Conservation (phyloP, 2,113 vertebrate species). For the Shinisaurus crocodilurus region DNA sequence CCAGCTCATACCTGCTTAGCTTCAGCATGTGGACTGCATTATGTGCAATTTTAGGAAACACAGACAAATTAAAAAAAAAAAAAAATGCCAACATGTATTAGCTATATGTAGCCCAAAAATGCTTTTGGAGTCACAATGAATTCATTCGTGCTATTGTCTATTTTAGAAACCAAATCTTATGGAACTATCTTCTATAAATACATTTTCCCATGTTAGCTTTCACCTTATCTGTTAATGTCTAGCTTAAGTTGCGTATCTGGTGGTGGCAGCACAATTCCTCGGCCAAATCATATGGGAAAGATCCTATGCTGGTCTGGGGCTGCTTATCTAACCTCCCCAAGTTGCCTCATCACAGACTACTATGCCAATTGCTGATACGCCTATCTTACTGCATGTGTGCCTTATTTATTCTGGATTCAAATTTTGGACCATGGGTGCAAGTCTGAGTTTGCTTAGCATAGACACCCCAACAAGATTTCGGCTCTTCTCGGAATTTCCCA, state of each 20-base stretch:
- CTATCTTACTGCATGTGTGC: not conserved
- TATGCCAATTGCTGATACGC: too few species aligned
- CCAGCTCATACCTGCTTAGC: too few species aligned
- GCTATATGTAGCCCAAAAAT: not conserved
- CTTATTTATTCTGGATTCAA: not conserved
- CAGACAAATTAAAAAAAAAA: not conserved
- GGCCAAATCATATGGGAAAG: not conserved
- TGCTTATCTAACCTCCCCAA: not conserved
- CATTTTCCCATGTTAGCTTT: not conserved
- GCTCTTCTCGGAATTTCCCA: not conserved
- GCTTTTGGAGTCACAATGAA: not conserved
- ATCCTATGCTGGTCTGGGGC: not conserved
- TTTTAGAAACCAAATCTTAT: not conserved
- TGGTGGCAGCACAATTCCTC: not conserved
- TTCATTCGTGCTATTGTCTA: not conserved
- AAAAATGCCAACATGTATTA: not conserved
- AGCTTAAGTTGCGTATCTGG: not conserved
- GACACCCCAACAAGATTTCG: not conserved
- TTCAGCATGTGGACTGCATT: too few species aligned
- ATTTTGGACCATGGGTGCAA: not conserved
- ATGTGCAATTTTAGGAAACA: not conserved
- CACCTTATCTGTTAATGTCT: not conserved
- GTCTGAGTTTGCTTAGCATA: not conserved
- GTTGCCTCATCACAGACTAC: not conserved
- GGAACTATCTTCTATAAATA: not conserved